Percentiles rank a stretch among this genome's conserved stretches.
Conservation (phyloP, 2,797 vertebrate species). For the Masticophis lateralis region DNA sequence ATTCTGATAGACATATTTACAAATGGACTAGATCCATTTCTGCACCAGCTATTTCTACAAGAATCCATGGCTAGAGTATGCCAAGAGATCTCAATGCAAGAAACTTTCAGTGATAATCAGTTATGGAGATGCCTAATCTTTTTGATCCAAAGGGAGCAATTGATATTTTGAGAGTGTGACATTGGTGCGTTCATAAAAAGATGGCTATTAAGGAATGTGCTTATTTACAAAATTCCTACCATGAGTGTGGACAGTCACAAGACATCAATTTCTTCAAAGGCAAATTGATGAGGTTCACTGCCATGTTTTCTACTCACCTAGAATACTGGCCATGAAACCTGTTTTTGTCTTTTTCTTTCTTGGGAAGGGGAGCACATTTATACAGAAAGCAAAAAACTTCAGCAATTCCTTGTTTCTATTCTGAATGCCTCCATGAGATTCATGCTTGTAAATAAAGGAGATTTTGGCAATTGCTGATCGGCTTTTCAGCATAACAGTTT, state of each 20-base stretch:
- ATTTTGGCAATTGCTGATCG: not conserved
- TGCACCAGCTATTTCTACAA: not conserved
- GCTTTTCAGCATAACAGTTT: not conserved
- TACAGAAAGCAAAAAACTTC: not conserved
- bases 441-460: not conserved
- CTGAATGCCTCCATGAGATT: not conserved
- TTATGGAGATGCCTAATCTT: not conserved
- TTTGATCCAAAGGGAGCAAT: not conserved
- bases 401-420: not conserved
- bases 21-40: not conserved
- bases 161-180: not conserved
- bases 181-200: not conserved
- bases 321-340: not conserved
- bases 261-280: not conserved
- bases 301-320: not conserved
- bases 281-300: not conserved
- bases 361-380: not conserved
- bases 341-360: not conserved
- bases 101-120: not conserved
- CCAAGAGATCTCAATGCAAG: not conserved
- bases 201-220: not conserved
- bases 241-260: not conserved
- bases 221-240: not conserved
- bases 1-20: not conserved
- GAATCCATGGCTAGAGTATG: not conserved